These are phyloP conservation scores for Saccopteryx leptura DNA, from an alignment of 2,113 vertebrate species.

Conservation along the genomic window DNA sequence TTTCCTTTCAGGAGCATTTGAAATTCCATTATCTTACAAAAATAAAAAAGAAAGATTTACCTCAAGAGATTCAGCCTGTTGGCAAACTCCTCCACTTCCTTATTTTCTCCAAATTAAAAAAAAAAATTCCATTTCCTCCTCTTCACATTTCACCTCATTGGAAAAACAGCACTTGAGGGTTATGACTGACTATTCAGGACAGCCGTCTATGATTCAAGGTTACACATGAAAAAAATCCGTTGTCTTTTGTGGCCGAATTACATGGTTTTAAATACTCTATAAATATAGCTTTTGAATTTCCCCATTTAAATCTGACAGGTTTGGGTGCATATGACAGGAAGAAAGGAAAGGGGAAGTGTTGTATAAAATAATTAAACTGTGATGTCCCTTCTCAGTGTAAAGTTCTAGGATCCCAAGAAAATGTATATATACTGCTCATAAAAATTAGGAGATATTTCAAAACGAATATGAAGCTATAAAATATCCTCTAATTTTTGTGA, in stretches of 20 bases:
- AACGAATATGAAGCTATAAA: too few relatives aligned
- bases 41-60: background rate
- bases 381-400: background rate
- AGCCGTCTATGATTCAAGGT: background rate
- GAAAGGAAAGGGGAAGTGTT: background rate
- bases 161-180: constrained; percentile 32
- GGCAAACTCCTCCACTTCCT: background rate
- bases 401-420: background rate
- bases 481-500: too few relatives aligned
- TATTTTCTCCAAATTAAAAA: constrained; percentile 54
- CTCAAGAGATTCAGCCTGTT: background rate
- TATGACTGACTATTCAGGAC: constrained; percentile 22
- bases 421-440: background rate
- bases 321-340: background rate
- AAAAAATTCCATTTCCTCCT: background rate
- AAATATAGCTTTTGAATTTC: constrained; percentile 7
- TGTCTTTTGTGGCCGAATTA: constrained; percentile 3
- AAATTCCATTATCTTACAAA: constrained; percentile 20
- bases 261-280: background rate
- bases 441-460: too few relatives aligned
- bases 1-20: background rate
- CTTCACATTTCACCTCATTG: constrained; percentile 46
- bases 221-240: constrained; percentile 6
- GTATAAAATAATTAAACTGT: background rate
- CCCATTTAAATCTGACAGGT: background rate